A percentile compares a stretch with the other conserved stretches of the same genome.
phyloP scores from a whole-genome alignment of 2,113 vertebrate species.

The Naja naja region DNA sequence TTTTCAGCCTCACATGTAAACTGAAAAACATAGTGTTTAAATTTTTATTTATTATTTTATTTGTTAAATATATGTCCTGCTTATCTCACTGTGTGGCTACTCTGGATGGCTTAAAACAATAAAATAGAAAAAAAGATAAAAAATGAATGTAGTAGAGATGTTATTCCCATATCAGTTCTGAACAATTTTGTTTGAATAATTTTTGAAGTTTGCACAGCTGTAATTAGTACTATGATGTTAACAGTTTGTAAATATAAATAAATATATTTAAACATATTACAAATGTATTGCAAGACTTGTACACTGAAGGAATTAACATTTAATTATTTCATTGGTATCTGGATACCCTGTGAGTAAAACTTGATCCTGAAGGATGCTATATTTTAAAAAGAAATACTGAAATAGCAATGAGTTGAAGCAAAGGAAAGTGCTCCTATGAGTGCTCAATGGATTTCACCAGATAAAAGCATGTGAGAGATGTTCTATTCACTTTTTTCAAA shows the following conservation, averaged over 20 bases:
- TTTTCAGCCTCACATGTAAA: background rate
- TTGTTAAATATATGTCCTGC: background rate
- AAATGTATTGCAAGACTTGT: background rate
- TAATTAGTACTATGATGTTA: background rate
- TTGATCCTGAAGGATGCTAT: background rate
- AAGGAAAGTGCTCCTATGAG: constrained; percentile 20
- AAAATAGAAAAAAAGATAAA: background rate
- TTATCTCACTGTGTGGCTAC: background rate
- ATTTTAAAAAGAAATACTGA: background rate
- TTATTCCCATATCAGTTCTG: background rate
- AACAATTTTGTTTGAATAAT: background rate
- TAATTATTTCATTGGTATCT: background rate
- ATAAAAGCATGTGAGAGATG: constrained; percentile 21
- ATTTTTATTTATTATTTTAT: background rate
- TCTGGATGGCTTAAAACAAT: background rate
- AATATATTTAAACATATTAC: background rate
- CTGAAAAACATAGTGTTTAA: background rate
- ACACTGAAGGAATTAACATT: background rate
- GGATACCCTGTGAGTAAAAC: background rate
- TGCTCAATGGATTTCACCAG: background rate
- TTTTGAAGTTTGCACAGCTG: background rate
- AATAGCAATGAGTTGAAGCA: background rate
- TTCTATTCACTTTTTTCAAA: constrained; percentile 8
- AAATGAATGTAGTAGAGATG: background rate
- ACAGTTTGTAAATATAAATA: background rate